phyloP scores from a whole-genome alignment of 2,888 invertebrate species.

The Andrena praecox region DNA sequence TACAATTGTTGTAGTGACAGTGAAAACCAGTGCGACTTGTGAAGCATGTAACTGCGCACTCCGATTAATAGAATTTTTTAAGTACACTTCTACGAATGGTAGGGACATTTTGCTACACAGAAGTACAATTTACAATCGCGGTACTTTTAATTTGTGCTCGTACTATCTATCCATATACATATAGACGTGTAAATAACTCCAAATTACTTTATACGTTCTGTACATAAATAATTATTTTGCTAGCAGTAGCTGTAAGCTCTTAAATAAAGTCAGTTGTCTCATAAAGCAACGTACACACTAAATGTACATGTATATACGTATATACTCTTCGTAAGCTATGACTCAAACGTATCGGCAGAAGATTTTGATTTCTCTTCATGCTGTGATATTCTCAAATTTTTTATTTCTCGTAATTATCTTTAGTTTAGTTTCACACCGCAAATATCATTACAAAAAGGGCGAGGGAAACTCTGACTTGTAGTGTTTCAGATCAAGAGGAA shows the following conservation, averaged over 20 bases:
- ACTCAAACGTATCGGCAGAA: background rate
- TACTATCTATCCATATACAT: conserved; percentile 25
- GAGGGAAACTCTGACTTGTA: background rate
- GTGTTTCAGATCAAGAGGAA: background rate
- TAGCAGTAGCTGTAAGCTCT: conserved; percentile 23
- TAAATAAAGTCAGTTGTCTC: conserved; percentile 27
- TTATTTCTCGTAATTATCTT: background rate
- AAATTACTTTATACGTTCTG: conserved; percentile 65
- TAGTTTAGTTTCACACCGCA: background rate
- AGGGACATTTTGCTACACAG: background rate
- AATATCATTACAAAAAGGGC: background rate
- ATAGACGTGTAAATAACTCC: conserved; percentile 53
- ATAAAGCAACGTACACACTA: conserved; percentile 2
- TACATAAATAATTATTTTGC: conserved; percentile 54
- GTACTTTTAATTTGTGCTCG: conserved; percentile 19
- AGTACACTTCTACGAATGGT: background rate
- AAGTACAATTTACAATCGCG: background rate
- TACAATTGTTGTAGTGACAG: background rate
- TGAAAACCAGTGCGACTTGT: background rate
- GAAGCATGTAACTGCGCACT: too few species aligned
- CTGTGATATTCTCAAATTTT: conserved; percentile 22
- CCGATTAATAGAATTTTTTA: background rate
- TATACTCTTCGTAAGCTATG: background rate
- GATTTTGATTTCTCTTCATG: background rate
- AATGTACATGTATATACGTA: background rate